Evolutionary conservation across 2,888 invertebrate species (phyloP).

Genomic region (Microplitis manilae): DNA sequence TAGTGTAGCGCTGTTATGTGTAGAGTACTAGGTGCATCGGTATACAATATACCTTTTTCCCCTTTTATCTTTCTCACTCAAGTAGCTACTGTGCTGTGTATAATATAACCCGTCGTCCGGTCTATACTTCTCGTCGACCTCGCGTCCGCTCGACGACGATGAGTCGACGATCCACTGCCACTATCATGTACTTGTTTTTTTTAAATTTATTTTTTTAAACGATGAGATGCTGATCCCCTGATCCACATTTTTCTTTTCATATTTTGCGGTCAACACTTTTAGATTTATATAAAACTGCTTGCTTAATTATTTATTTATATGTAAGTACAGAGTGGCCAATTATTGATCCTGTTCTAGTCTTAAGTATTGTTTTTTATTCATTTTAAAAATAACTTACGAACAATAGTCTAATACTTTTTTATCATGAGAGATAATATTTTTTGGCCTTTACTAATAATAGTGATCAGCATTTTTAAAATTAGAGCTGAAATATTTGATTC

Average conservation of each 20-base stretch:
- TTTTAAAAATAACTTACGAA: no score
- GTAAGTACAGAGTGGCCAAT: background rate
- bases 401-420: no score
- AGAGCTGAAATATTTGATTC: no score
- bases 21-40: background rate
- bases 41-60: background rate
- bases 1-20: background rate
- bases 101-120: conserved; percentile 11
- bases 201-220: conserved; percentile 8
- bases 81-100: conserved; percentile 41
- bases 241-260: conserved; percentile 27
- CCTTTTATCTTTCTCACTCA: conserved; percentile 17
- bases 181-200: conserved; percentile 11
- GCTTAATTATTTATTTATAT: background rate
- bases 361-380: no score
- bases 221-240: conserved; percentile 34
- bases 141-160: conserved; percentile 10
- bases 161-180: conserved; percentile 7
- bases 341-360: no score
- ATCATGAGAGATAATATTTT: no score
- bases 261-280: conserved; percentile 22
- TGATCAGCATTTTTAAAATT: no score
- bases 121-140: conserved; percentile 18
- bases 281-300: background rate
- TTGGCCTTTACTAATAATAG: no score